Evolutionary conservation across 2,113 vertebrate species (phyloP), one percentile per base, ranked within the genome.

Genomic region (Corydoras sp.): DNA sequence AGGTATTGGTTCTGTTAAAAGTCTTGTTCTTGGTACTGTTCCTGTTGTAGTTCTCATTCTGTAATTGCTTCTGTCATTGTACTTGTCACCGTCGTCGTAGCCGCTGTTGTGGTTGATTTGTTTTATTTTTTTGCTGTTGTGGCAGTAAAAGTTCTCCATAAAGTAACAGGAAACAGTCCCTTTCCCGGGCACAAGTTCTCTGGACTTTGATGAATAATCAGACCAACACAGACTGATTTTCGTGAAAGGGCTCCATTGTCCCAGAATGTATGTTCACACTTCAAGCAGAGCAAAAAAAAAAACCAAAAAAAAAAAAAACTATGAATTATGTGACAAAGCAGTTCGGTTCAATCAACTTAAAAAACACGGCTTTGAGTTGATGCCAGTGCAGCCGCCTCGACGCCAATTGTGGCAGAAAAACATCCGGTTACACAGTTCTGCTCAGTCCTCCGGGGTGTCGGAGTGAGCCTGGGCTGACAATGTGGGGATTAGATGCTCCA

Each of bases 401-500:
- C 48, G 48, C 10, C 62, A 65, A 55, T 56, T 31, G 35, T 18
- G 51, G 9, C 50, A 29, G 31, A 63, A 69, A 65, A 65, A 64
- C 15, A 48, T 59, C 62, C 62, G 50, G 55, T 50, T 72, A 56
- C 62, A 50, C 14, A 53, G 62, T 31, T 73, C 64, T 54, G 43
- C 64, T 51, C 30, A 18, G 58, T 74, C 58, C 71, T 67, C 49
- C 56, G 51, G 72, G 64, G 64, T 43, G 24, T 15, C 56, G n/a
- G 55, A 35, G 56, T 43, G 43, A 54, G 63, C 30, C 50, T 11
- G 58, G 59, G 58, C 50, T 68, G 64, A 62, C 65, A 74, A 61
- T 60, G 56, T 66, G 56, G 60, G 62, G 62, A 73, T 68, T 68
- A 74, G 58, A 74, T 62, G 65, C 50, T 68, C 55, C 72, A 62